Conservation (phyloP, 1,140 invertebrate genomes). For the Pachypsylla venusta region DNA sequence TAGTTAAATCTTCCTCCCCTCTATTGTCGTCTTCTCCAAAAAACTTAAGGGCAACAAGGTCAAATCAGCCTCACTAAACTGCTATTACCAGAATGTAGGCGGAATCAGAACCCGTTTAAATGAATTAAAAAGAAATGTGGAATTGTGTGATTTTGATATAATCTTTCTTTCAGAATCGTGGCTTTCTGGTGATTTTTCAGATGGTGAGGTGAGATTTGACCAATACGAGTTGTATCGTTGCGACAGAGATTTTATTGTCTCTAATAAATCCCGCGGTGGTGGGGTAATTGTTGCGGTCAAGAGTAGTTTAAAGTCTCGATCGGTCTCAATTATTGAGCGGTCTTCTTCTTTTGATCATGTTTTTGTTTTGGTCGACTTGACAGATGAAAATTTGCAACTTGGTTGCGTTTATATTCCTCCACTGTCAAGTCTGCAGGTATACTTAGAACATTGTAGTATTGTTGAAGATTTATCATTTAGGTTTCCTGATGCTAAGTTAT, state of each 20-base stretch:
- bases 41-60: neutral
- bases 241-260: neutral
- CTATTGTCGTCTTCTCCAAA: neutral
- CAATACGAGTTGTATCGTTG: neutral
- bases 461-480: neutral
- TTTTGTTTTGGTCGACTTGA: neutral
- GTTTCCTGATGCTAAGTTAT: neutral
- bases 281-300: neutral
- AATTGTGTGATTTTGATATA: neutral
- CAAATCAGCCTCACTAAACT: neutral
- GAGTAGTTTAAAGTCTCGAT: neutral
- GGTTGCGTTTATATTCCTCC: too few relatives aligned
- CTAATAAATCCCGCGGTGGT: neutral
- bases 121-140: neutral
- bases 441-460: neutral
- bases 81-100: neutral
- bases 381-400: neutral
- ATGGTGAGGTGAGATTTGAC: neutral
- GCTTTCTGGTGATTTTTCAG: too few relatives aligned
- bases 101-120: neutral
- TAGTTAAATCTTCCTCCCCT: neutral
- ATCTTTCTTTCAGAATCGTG: neutral
- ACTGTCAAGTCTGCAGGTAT: neutral
- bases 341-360: neutral
- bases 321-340: neutral